A percentile compares a stretch with the other conserved stretches of the same genome.
These are phyloP conservation scores for Calidris pugnax DNA, from an alignment of 2,113 vertebrate genomes.

Conservation along the genomic window DNA sequence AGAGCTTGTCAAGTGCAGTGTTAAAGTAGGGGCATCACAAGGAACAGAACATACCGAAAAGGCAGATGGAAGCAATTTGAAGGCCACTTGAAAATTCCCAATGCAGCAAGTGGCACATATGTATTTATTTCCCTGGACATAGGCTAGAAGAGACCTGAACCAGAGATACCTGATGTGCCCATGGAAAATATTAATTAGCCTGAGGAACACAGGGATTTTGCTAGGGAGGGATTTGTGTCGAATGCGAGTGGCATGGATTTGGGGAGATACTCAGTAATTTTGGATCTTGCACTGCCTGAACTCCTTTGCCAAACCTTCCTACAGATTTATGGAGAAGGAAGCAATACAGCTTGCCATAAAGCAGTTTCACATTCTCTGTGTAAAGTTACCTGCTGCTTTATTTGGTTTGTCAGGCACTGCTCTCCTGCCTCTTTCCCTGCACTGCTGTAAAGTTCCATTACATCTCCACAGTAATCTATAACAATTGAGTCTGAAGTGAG, in stretches of 20 bases:
- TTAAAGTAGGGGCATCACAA: background rate
- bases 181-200: background rate
- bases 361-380: background rate
- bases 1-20: background rate
- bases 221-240: background rate
- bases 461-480: conserved; percentile 4
- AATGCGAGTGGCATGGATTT: background rate
- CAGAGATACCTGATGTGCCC: background rate
- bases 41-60: background rate
- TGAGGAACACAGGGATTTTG: background rate
- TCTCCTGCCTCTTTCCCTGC: background rate
- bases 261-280: background rate
- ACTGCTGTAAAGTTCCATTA: background rate
- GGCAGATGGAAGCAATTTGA: background rate
- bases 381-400: background rate
- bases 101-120: background rate
- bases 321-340: background rate
- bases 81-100: background rate
- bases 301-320: background rate
- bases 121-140: background rate
- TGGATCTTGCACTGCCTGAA: background rate
- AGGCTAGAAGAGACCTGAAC: background rate
- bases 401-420: background rate
- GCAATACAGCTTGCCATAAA: background rate
- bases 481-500: conserved; percentile 45